Conservation (phyloP, 1,140 invertebrate genomes). For the Ceratina australensis region DNA sequence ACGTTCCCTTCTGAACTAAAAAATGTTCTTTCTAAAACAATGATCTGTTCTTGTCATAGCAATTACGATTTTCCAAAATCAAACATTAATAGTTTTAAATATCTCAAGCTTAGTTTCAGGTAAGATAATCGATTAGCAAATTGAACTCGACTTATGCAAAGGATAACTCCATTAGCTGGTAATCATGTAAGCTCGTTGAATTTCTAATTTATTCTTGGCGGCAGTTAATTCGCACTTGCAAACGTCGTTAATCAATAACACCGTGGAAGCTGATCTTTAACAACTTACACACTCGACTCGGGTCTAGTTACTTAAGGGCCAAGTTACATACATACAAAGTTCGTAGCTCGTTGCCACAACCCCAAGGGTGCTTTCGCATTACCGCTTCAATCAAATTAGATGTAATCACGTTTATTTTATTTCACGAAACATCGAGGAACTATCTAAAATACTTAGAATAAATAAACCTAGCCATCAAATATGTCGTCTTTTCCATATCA, state of each 20-base stretch:
- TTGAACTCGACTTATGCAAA: background rate
- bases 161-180: background rate
- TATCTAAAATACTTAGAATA: background rate
- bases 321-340: constrained; percentile 24
- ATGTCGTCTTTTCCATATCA: too few species aligned
- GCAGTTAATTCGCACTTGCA: background rate
- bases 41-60: too few species aligned
- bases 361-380: background rate
- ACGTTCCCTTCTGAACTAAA: background rate
- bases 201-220: constrained; percentile 14
- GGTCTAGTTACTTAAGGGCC: background rate
- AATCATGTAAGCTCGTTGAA: constrained; percentile 6
- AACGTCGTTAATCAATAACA: background rate
- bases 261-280: constrained; percentile 9
- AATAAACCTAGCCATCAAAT: too few species aligned
- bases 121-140: background rate
- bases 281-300: background rate
- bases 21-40: background rate
- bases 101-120: too few species aligned
- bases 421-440: background rate
- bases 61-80: background rate
- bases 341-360: background rate
- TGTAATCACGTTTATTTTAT: background rate
- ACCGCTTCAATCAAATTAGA: background rate
- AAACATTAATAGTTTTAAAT: background rate